These are phyloP conservation scores for Abscondita cerata DNA, from an alignment of 2,888 invertebrate genomes.

Conservation along the genomic window DNA sequence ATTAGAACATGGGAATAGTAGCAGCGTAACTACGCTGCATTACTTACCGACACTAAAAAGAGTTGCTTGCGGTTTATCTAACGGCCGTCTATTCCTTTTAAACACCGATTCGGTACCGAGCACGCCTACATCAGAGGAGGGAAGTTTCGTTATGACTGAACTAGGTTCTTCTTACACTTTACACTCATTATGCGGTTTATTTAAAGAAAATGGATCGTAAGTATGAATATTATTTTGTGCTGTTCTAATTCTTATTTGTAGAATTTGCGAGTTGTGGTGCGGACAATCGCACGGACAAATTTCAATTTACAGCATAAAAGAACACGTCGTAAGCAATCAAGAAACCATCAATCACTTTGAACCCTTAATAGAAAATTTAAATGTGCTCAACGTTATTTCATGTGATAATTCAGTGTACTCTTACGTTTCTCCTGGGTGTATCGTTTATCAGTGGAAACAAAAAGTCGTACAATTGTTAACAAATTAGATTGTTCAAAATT, in stretches of 20 bases:
- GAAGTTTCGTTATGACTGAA: constrained; percentile 80
- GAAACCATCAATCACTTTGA: constrained; percentile 70
- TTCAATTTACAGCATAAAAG: constrained; percentile 77
- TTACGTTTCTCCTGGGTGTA: constrained; percentile 86
- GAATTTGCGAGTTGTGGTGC: constrained; percentile 82
- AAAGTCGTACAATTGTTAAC: constrained; percentile 71
- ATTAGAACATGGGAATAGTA: constrained; percentile 72
- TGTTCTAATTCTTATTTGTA: constrained; percentile 44
- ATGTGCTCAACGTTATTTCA: constrained; percentile 75
- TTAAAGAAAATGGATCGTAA: constrained; percentile 55
- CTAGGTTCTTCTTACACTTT: constrained; percentile 74
- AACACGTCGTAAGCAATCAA: constrained; percentile 75
- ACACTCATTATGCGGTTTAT: constrained; percentile 71
- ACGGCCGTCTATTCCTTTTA: constrained; percentile 79
- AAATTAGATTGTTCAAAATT: constrained; percentile 91
- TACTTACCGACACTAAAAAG: constrained; percentile 71
- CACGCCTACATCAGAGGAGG: constrained; percentile 71
- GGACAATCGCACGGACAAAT: constrained; percentile 84
- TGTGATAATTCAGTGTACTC: constrained; percentile 73
- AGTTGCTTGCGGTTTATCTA: constrained; percentile 82
- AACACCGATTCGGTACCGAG: constrained; percentile 66
- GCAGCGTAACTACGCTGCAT: constrained; percentile 72
- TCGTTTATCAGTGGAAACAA: constrained; percentile 88
- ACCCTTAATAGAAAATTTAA: constrained; percentile 65
- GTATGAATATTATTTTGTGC: constrained; percentile 18